Percentiles rank a stretch among this genome's conserved stretches.
Conservation (phyloP, 2,797 vertebrate genomes). For the Limnodromus scolopaceus region DNA sequence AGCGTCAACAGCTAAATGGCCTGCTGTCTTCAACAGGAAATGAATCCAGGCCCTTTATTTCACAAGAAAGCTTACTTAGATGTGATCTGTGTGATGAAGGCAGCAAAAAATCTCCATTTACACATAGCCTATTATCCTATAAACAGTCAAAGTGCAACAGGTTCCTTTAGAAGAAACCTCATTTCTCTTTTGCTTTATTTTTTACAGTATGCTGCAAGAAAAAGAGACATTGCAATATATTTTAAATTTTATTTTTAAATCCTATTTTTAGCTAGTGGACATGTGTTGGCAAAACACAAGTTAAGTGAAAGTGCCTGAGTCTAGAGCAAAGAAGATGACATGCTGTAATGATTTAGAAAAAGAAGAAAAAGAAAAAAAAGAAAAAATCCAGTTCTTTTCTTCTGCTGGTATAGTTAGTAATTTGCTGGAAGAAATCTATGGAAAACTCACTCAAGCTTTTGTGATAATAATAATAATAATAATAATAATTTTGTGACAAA, state of each 20-base stretch:
- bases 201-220: neutral
- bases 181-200: neutral
- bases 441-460: neutral
- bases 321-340: neutral
- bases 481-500: too few relatives aligned
- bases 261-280: neutral
- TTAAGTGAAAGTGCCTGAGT: neutral
- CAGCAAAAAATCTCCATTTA: neutral
- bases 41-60: neutral
- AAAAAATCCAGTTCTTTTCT: neutral
- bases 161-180: neutral
- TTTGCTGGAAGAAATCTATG: neutral
- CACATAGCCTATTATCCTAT: neutral
- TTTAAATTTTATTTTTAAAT: neutral
- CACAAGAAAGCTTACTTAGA: neutral
- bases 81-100: neutral
- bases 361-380: neutral
- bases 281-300: neutral
- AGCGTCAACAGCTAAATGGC: neutral
- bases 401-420: neutral
- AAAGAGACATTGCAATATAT: neutral
- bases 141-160: neutral
- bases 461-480: neutral
- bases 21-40: neutral
- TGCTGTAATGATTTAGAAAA: neutral